Base-by-base conservation (phyloP, 1,140 invertebrate species). In the Drosophila repletoides region DNA sequence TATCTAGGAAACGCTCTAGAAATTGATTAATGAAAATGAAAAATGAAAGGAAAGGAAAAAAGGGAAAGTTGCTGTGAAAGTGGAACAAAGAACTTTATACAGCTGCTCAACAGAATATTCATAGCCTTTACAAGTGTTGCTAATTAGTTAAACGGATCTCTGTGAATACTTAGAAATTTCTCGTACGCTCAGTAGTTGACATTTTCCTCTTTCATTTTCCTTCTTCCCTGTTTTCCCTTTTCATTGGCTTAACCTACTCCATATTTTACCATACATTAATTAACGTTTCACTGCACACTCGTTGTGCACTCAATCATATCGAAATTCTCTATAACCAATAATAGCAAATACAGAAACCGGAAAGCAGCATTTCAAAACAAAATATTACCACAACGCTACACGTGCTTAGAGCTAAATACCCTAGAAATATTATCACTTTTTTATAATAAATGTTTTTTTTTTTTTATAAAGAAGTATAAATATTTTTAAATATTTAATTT, bases 211-310 rank as follows among this genome's bases (percentile, higher is more conserved):
- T 24, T 10, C 14, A 15, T 28, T 45, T 34, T 22, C 2, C 31
- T 29, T n/a, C 40, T 38, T 65, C 17, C 26, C n/a, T n/a, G 22
- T 15, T 24, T 46, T 61, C 26, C 29, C 10, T 48, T n/a, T 48
- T 45, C 21, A 48, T 21, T 49, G 19, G 26, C 26, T 41, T 49
- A 63, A 21, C 10, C 7, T 2, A 34, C 43, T 26, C n/a, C 9
- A 19, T 12, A 19, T 41, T 33, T 41, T 33, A 72, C 40, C 63
- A 58, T 68, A 58, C 71, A 75, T 71, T 71, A 63, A 79, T 80
- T 80, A 80, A 71, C 61, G 46, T 53, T 75, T 60, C 76, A 53
- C 46, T 66, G 49, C 65, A 36, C 56, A 63, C 33, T 33, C 46
- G 33, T 28, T 34, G 28, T 31, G 38, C 33, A 40, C 40, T 53